These are phyloP conservation scores for Myripristis jacobus DNA, from an alignment of 2,797 vertebrate genomes.

Conservation along the genomic window DNA sequence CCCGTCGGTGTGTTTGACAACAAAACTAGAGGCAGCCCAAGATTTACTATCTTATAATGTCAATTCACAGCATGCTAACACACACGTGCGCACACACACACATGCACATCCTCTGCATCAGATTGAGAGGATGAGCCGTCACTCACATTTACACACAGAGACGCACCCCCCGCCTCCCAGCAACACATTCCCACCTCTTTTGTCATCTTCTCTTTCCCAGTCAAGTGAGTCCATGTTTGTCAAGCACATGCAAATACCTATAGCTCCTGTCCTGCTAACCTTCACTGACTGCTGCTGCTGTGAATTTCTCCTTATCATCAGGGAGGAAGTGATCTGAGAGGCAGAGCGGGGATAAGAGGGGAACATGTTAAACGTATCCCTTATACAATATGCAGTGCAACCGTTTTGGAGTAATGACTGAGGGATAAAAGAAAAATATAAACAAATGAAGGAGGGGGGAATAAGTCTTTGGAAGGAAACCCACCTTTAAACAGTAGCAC, in stretches of 20 bases:
- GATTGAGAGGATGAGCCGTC: conserved; percentile 48
- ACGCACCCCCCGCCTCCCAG: conserved; percentile 1
- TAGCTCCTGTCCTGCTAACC: conserved; percentile 33
- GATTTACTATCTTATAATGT: conserved; percentile 43
- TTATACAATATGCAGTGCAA: background rate
- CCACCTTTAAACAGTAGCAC: no score
- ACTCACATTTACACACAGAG: conserved; percentile 41
- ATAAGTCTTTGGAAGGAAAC: background rate
- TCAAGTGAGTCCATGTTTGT: conserved; percentile 43
- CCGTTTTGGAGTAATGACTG: background rate
- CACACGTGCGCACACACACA: conserved; percentile 10
- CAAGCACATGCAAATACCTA: conserved; percentile 38
- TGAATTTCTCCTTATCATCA: background rate
- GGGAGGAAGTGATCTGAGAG: conserved; percentile 17
- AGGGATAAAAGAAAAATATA: no score
- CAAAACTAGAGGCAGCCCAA: conserved; percentile 35
- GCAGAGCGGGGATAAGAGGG: background rate
- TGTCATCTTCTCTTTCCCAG: conserved; percentile 45
- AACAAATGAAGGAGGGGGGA: background rate
- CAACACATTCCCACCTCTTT: conserved; percentile 28
- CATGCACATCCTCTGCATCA: conserved; percentile 27
- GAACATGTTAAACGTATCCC: conserved; percentile 6
- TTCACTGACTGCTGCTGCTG: conserved; percentile 28
- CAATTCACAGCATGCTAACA: conserved; percentile 38
- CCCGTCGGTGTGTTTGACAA: conserved; percentile 34